These are phyloP conservation scores for Antitype chi DNA, from an alignment of 2,888 invertebrate species.

Conservation along the genomic window DNA sequence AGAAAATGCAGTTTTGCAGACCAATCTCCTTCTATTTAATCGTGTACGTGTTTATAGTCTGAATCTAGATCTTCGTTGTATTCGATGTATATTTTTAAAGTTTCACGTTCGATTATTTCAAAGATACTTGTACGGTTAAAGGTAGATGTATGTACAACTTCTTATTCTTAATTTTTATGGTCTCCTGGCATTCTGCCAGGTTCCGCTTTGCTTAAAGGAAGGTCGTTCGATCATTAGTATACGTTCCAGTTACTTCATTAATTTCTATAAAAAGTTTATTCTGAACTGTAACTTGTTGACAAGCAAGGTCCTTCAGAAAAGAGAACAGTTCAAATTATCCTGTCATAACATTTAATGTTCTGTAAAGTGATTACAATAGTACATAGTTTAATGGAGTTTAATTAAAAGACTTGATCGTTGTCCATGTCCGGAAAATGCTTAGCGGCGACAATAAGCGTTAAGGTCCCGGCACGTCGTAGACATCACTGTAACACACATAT, in stretches of 20 bases:
- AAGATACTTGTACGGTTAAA: constrained; percentile 11
- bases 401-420: constrained; percentile 47
- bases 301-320: constrained; percentile 30
- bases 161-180: constrained; percentile 30
- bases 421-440: constrained; percentile 53
- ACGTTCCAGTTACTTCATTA: constrained; percentile 34
- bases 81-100: constrained; percentile 7
- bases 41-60: constrained; percentile 38
- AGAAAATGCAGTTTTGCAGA: constrained; percentile 39
- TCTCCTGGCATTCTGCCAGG: constrained; percentile 45
- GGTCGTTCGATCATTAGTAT: constrained; percentile 40
- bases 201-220: constrained; percentile 44
- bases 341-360: constrained; percentile 15
- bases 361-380: constrained; percentile 24
- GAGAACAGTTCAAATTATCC: constrained; percentile 28
- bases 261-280: constrained; percentile 6
- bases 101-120: constrained; percentile 17
- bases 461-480: constrained; percentile 46
- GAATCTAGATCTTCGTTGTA: constrained; percentile 21
- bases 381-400: constrained; percentile 30
- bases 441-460: constrained; percentile 54
- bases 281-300: background rate
- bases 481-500: constrained; percentile 37
- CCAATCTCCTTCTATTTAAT: constrained; percentile 29
- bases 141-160: constrained; percentile 11